Percentiles rank a stretch among this genome's conserved stretches.
Evolutionary conservation across 1,140 invertebrate genomes (phyloP).

Genomic region (Brachionus koreanus): DNA sequence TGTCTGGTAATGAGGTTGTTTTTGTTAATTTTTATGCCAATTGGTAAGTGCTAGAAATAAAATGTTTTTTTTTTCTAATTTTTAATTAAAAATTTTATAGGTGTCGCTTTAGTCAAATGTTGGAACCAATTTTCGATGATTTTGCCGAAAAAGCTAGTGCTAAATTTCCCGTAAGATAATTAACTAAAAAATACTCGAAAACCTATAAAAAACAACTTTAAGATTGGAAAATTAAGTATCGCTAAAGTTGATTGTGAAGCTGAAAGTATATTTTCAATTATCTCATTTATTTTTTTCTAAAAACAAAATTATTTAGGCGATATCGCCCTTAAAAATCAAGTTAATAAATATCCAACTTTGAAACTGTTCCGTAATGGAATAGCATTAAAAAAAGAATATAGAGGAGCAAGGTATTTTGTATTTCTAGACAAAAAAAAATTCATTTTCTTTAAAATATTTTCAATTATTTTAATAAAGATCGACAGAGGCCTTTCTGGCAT

Average conservation of each 20-base stretch:
- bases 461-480: constrained; percentile 59
- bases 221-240: background rate
- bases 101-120: constrained; percentile 45
- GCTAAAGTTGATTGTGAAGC: constrained; percentile 43
- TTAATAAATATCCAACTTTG: constrained; percentile 87
- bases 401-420: constrained; percentile 63
- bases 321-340: constrained; percentile 21
- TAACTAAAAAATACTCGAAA: background rate
- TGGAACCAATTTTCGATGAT: constrained; percentile 44
- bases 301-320: background rate
- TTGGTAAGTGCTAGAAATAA: background rate
- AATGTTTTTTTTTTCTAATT: background rate
- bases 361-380: constrained; percentile 92
- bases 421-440: background rate
- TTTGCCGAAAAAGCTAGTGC: constrained; percentile 23
- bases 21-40: constrained; percentile 45
- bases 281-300: background rate
- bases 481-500: constrained; percentile 77
- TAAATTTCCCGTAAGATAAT: background rate
- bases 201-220: background rate
- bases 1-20: constrained; percentile 17
- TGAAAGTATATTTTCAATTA: constrained; percentile 14
- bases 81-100: background rate
- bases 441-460: constrained; percentile 42
- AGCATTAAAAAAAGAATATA: constrained; percentile 86